phyloP scores from a whole-genome alignment of 2,888 invertebrate genomes.

The Lamellibrachia columna region DNA sequence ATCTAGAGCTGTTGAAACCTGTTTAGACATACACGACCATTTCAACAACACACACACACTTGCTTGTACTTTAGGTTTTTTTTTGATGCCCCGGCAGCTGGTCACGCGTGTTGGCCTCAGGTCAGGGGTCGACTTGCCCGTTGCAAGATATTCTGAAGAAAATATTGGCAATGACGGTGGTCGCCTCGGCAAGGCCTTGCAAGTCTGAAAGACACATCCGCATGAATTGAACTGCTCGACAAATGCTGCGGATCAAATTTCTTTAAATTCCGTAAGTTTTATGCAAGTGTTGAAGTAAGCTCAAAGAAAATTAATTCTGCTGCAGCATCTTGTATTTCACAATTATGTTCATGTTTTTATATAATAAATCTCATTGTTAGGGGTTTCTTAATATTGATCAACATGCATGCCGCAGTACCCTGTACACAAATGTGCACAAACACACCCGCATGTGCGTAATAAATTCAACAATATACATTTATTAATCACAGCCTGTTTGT shows the following conservation, averaged over 20 bases:
- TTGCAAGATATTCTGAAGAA: constrained; percentile 51
- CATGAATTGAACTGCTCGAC: neutral
- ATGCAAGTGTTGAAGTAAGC: constrained; percentile 31
- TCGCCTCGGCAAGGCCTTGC: constrained; percentile 41
- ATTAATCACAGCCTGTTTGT: too few species aligned
- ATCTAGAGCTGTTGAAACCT: neutral
- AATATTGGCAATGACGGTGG: constrained; percentile 47
- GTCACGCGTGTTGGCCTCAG: constrained; percentile 43
- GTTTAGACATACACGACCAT: neutral
- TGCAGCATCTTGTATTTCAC: neutral
- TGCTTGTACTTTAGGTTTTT: constrained; percentile 36
- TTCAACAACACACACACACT: constrained; percentile 8
- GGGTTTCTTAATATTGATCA: neutral
- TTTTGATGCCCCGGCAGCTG: constrained; percentile 34
- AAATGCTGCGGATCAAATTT: too few species aligned
- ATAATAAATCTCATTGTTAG: neutral
- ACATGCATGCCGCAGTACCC: too few species aligned
- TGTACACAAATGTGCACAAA: neutral
- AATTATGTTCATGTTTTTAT: neutral
- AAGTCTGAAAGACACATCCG: constrained; percentile 14
- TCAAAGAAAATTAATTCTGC: neutral
- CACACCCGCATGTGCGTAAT: neutral
- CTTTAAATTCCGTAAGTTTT: neutral
- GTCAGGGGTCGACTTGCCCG: constrained; percentile 52
- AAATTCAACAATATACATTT: neutral